These are phyloP conservation scores for Drosophila putrida DNA, from an alignment of 2,888 invertebrate species.

Conservation along the genomic window DNA sequence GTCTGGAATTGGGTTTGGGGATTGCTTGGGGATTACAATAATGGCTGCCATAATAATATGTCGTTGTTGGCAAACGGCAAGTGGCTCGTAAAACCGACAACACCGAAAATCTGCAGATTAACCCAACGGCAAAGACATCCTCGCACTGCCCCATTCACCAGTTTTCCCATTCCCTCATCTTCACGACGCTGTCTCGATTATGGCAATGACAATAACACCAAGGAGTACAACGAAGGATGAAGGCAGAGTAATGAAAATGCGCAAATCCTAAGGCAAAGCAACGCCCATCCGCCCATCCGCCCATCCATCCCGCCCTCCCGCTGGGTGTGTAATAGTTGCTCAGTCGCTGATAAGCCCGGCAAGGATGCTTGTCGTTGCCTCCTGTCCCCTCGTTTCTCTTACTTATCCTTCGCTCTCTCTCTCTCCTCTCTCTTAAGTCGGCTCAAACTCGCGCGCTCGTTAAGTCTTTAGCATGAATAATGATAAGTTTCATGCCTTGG, in stretches of 20 bases:
- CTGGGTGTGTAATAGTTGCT: constrained; percentile 67
- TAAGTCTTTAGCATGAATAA: constrained; percentile 82
- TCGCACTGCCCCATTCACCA: background rate
- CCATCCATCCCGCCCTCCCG: constrained; percentile 20
- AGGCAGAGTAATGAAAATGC: constrained; percentile 69
- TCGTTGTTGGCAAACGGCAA: constrained; percentile 66
- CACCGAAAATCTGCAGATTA: constrained; percentile 78
- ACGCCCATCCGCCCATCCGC: constrained; percentile 30
- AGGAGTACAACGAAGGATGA: constrained; percentile 29
- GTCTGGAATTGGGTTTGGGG: constrained; percentile 12
- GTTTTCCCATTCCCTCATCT: background rate
- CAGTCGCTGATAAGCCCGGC: constrained; percentile 59
- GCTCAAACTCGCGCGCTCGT: constrained; percentile 68
- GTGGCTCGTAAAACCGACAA: constrained; percentile 81
- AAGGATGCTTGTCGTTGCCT: constrained; percentile 26
- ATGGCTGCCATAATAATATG: constrained; percentile 74
- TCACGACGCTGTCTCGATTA: constrained; percentile 45
- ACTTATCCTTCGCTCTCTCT: background rate
- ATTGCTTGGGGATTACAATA: constrained; percentile 66
- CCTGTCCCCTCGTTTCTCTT: too few relatives aligned
- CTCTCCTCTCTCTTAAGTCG: background rate
- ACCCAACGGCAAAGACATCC: constrained; percentile 60
- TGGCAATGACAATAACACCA: constrained; percentile 76
- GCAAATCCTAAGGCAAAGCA: constrained; percentile 60
- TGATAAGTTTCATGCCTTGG: constrained; percentile 69